Base-by-base conservation (phyloP, 2,113 vertebrate genomes). In the Probosciger aterrimus region DNA sequence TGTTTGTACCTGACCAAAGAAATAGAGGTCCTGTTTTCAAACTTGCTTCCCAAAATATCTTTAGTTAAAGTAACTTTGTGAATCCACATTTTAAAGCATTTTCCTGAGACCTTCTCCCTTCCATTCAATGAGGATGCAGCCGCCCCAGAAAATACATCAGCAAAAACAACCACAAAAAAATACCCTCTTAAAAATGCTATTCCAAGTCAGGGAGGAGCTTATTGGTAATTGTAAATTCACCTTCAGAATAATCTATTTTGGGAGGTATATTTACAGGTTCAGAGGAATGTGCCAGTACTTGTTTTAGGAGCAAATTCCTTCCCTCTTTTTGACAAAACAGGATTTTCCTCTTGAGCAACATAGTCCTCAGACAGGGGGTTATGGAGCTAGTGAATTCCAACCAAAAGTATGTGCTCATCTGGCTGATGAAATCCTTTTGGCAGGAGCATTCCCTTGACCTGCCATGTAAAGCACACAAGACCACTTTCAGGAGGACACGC, bases 381-480 rank as follows among this genome's bases (percentile, higher is more conserved):
- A 55, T 2, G 2, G 47, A n/a, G 18, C 4, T 59, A 65, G 80
- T 90, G 88, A 95, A 96, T 96, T 85, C 77, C 88, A 92, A 19
- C 60, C 82, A 96, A 94, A 96, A 46, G 69, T 90, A 95, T 95
- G 88, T 73, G 75, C 68, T 95, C 64, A 88, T 75, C 69, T 84
- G 75, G 82, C 71, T 93, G 62, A 86, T 84, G 82, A 93, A 96
- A 79, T 77, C 82, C 79, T 94, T 86, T 90, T 85, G 77, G 28
- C 75, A 84, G 71, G 71, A 64, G 31, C 49, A 44, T 71, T 91
- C 33, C 25, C 39, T 50, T 82, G 89, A 62, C 63, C 93, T 95
- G 74, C 85, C 37, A 2, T 53, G 27, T 87, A 41, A 49, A 80
- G 81, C 52, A 44, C 63, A 69, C 49, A 81, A 65, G 78, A 88